These are phyloP conservation scores for Otus scops DNA, from an alignment of 2,797 vertebrate genomes.

Conservation along the genomic window DNA sequence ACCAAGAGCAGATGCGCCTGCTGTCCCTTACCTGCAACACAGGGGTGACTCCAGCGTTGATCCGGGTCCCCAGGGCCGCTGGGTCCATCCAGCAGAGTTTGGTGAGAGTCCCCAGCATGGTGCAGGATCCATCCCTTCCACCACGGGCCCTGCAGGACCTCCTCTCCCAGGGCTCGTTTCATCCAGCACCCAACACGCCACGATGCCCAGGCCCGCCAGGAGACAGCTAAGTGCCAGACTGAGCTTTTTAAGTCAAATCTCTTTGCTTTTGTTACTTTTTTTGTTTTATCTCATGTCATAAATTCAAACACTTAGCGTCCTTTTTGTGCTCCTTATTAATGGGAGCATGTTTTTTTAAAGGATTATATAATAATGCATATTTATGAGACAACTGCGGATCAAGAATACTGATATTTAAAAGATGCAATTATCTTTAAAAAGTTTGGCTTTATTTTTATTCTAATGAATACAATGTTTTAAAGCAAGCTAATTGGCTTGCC, in stretches of 20 bases:
- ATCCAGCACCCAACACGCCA: accelerated
- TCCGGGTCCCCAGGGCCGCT: accelerated
- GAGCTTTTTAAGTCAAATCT: neutral
- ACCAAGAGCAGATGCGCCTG: accelerated
- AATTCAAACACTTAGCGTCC: neutral
- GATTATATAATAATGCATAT: slow-evolving; percentile 69
- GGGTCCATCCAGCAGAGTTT: neutral
- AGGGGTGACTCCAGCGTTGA: neutral
- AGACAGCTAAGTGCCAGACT: neutral
- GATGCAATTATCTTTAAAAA: slow-evolving; percentile 75
- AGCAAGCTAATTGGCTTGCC: slow-evolving; percentile 75
- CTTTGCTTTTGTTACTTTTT: neutral
- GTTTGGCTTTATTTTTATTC: slow-evolving; percentile 72
- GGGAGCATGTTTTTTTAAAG: slow-evolving; percentile 17
- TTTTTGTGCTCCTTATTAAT: slow-evolving; percentile 35
- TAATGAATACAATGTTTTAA: slow-evolving; percentile 71
- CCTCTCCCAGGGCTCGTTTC: accelerated
- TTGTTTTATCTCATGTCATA: neutral
- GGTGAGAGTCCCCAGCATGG: accelerated
- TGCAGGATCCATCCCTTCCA: neutral
- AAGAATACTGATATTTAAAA: slow-evolving; percentile 66
- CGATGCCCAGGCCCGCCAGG: accelerated
- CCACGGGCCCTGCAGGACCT: accelerated
- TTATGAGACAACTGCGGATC: slow-evolving; percentile 69
- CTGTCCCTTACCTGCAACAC: neutral